These are phyloP conservation scores for Gadopsis marmoratus DNA, from an alignment of 2,797 vertebrate species.

Conservation along the genomic window DNA sequence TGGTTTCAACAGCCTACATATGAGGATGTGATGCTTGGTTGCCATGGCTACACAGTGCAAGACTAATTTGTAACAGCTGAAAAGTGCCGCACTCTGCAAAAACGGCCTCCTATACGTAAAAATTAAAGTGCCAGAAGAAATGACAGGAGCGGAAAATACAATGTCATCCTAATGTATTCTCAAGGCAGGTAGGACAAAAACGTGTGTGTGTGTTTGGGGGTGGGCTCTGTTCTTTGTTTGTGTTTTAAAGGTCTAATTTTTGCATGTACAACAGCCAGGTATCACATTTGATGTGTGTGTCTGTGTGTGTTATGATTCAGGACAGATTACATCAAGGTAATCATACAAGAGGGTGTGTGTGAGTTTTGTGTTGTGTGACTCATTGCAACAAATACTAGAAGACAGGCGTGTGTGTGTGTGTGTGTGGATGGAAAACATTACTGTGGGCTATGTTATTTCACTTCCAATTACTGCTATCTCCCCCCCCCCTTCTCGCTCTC, in stretches of 20 bases:
- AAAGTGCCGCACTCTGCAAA: slow-evolving; percentile 56
- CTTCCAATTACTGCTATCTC: slow-evolving; percentile 30
- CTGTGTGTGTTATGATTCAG: slow-evolving; percentile 8
- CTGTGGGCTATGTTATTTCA: slow-evolving; percentile 16
- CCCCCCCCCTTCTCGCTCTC: background rate
- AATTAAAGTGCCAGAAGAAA: slow-evolving; percentile 30
- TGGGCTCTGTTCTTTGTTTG: background rate
- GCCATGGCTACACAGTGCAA: slow-evolving; percentile 67
- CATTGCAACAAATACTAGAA: background rate
- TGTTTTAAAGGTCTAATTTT: background rate
- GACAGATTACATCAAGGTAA: slow-evolving; percentile 7
- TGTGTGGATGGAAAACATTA: slow-evolving; percentile 15
- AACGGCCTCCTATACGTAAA: slow-evolving; percentile 27
- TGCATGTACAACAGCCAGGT: background rate
- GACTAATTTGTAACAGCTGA: slow-evolving; percentile 66
- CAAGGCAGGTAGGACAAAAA: background rate
- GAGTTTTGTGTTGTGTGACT: background rate
- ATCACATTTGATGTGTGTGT: background rate
- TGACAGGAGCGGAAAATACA: slow-evolving; percentile 44
- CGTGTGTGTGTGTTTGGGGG: background rate
- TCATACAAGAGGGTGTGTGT: slow-evolving; percentile 1
- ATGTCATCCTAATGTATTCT: slow-evolving; percentile 36
- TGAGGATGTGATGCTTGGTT: slow-evolving; percentile 60
- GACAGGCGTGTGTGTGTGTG: slow-evolving; percentile 2
- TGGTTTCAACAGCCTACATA: slow-evolving; percentile 25